Base-by-base conservation (phyloP, 2,113 vertebrate species). In the Phylloscopus whistleri region DNA sequence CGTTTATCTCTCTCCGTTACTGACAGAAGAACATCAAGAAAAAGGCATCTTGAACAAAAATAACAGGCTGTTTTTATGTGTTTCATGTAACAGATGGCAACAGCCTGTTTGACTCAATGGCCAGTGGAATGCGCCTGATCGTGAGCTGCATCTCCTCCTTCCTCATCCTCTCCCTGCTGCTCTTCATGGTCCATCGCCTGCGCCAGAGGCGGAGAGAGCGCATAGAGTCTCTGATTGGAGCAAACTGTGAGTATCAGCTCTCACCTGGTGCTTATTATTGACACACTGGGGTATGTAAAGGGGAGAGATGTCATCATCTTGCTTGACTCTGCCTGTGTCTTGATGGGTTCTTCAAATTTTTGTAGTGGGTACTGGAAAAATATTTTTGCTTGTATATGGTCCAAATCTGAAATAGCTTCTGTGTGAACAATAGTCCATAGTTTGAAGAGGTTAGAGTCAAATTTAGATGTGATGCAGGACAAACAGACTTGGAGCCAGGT, bases 61-160 rank as follows among this genome's bases (percentile, higher is more conserved):
- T 96, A 84, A 90, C 46, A 16, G 46, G 8, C 41, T 51, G 19
- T 52, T 66, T 86, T 63, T 35, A 3, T 60, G 1, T 91, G 11
- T 87, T 83, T 80, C 24, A 7, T 64, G 12, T 75, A 30, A 79
- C 96, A 99, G 99, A 99, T 77, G 99, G 99, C 83, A 99, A 97
- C 98, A 99, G 98, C 83, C 97, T 99, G 91, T 99, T 99, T 55
- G 99, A 99, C 97, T 99, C 99, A 0, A 99, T 99, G 99, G 99
- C 99, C 15, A 98, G 99, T 11, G 99, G 99, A 21, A 99, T 99
- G 99, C 98, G 99, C 13, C 98, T 99, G 87, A 99, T 99, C 0
- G 99, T 99, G 84, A 99, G 99, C 97, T 99, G 99, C 90, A 98
- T 99, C 94, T 99, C 99, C 5, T 99, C 99, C 95, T 99, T 99